Evolutionary conservation across 2,888 invertebrate species (phyloP).

Genomic region (Hirtodrosophila alboralis): DNA sequence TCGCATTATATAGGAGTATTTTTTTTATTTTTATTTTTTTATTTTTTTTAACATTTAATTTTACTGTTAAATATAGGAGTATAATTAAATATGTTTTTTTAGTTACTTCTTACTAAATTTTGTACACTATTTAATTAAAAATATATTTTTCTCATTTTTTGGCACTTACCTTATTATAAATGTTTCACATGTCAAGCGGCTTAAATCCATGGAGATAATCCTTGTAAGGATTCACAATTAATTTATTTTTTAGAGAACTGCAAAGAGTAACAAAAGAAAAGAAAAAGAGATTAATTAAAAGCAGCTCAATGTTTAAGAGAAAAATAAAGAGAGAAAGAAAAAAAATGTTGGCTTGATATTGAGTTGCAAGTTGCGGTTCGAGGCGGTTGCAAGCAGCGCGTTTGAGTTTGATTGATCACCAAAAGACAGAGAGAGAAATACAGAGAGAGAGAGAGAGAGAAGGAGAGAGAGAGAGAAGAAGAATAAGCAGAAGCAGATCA

Average conservation of each 20-base stretch:
- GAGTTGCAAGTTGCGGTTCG: slow-evolving; percentile 28
- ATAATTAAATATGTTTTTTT: no score
- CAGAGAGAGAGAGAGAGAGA: slow-evolving; percentile 2
- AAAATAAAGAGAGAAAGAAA: slow-evolving; percentile 5
- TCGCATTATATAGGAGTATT: no score
- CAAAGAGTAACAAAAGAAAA: slow-evolving; percentile 20
- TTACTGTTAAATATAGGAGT: no score
- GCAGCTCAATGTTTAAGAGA: neutral
- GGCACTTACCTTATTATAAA: slow-evolving; percentile 42
- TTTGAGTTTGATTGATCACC: slow-evolving; percentile 44
- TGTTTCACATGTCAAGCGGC: slow-evolving; percentile 33
- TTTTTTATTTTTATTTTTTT: no score
- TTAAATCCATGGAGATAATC: slow-evolving; percentile 41
- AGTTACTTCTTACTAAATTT: no score
- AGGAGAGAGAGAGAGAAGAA: slow-evolving; percentile 4
- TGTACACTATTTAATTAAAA: no score
- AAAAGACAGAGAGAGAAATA: slow-evolving; percentile 1
- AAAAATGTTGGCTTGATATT: slow-evolving; percentile 5
- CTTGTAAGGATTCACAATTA: slow-evolving; percentile 18
- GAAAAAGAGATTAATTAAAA: slow-evolving; percentile 1
- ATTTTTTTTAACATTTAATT: no score
- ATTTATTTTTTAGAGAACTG: slow-evolving; percentile 40
- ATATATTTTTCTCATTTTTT: neutral
- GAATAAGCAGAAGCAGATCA: neutral
- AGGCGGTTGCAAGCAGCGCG: slow-evolving; percentile 31